These are phyloP conservation scores for Athrips mouffetella DNA, from an alignment of 2,888 invertebrate genomes.

Conservation along the genomic window DNA sequence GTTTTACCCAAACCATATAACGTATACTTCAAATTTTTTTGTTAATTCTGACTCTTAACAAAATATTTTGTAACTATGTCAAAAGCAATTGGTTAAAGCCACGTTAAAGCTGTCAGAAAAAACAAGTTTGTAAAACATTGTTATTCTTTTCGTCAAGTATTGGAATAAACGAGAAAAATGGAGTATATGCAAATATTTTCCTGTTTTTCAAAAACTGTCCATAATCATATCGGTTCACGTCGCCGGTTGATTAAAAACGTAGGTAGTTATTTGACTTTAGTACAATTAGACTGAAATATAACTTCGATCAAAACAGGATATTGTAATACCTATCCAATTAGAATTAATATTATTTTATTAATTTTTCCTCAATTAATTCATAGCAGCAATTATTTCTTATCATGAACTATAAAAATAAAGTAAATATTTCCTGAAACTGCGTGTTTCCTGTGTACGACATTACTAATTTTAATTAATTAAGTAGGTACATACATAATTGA, in stretches of 20 bases:
- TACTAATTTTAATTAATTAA: too few species aligned
- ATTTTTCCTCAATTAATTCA: conserved; percentile 18
- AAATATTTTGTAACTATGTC: too few species aligned
- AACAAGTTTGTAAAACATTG: too few species aligned
- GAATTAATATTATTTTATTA: neutral
- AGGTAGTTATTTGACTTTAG: conserved; percentile 1
- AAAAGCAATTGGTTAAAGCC: too few species aligned
- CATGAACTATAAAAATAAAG: neutral
- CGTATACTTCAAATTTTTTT: too few species aligned
- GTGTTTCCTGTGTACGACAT: neutral
- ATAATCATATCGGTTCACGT: neutral
- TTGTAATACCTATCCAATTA: neutral
- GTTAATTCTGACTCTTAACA: too few species aligned
- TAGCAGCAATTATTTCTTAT: conserved; percentile 7
- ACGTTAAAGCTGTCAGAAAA: too few species aligned
- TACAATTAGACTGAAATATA: conserved; percentile 10
- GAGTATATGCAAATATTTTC: conserved; percentile 1
- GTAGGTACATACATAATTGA: too few species aligned
- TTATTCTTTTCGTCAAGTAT: too few species aligned
- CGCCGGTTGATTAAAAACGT: neutral
- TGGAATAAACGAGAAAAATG: neutral
- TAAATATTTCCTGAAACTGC: conserved; percentile 2
- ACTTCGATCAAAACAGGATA: conserved; percentile 8
- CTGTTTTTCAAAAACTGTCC: conserved; percentile 9
- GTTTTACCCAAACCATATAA: too few species aligned